Evolutionary conservation across 2,888 invertebrate genomes (phyloP).

Genomic region (Cosmia trapezina): DNA sequence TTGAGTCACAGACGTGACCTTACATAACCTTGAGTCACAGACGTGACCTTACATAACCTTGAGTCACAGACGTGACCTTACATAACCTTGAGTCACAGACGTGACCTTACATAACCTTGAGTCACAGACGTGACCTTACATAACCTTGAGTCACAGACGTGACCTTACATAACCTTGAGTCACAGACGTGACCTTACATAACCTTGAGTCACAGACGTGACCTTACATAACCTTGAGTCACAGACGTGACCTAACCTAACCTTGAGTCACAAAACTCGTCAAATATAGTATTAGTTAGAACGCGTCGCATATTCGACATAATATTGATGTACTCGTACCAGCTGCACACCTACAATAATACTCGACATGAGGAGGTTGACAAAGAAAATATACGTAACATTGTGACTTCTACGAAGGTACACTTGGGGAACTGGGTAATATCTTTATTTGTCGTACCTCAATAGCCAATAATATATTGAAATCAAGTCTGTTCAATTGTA

Average conservation of each 20-base stretch:
- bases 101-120: too few species aligned
- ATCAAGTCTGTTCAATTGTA: background rate
- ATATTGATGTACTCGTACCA: slow-evolving; percentile 4
- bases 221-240: too few species aligned
- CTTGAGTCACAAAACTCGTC: background rate
- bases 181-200: too few species aligned
- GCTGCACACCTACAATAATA: background rate
- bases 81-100: too few species aligned
- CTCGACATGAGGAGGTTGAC: background rate
- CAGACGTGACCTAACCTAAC: background rate
- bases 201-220: too few species aligned
- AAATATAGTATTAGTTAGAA: background rate
- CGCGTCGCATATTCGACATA: background rate
- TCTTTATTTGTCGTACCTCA: background rate
- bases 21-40: too few species aligned
- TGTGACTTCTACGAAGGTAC: background rate
- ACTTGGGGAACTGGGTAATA: background rate
- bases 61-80: too few species aligned
- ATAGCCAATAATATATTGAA: background rate
- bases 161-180: too few species aligned
- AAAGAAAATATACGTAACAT: background rate
- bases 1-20: too few species aligned
- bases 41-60: too few species aligned
- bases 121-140: too few species aligned
- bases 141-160: too few species aligned